phyloP scores from a whole-genome alignment of 2,888 invertebrate genomes.

The Heteromyza rotundicornis region DNA sequence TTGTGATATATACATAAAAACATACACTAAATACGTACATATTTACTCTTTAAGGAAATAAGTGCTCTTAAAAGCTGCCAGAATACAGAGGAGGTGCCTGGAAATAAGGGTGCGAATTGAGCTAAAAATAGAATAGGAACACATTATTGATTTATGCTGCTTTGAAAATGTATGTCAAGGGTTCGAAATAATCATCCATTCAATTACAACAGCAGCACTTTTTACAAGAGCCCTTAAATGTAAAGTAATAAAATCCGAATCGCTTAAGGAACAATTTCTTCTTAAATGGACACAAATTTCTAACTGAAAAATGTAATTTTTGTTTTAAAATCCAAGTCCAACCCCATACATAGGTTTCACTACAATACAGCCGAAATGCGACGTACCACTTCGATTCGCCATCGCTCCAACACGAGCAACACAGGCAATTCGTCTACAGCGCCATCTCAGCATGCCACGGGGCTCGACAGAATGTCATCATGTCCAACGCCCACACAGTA shows the following conservation, averaged over 20 bases:
- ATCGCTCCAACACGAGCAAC: not conserved
- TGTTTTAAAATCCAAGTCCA: too few species aligned
- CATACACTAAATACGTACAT: not conserved
- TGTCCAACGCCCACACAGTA: too few species aligned
- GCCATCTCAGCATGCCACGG: conserved; percentile 18
- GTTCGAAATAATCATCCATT: too few species aligned
- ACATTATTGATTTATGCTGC: not conserved
- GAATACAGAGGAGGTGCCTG: too few species aligned
- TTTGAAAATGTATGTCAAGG: not conserved
- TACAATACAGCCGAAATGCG: conserved; percentile 40
- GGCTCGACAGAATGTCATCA: too few species aligned
- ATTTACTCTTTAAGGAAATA: not conserved
- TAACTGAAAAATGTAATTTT: too few species aligned
- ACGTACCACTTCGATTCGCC: conserved; percentile 28
- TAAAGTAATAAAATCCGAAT: not conserved
- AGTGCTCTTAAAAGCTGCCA: not conserved
- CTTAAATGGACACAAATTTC: not conserved
- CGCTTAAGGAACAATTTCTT: too few species aligned
- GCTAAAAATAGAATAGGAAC: too few species aligned
- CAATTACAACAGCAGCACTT: too few species aligned
- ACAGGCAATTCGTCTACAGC: not conserved
- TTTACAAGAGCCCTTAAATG: too few species aligned
- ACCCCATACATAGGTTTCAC: too few species aligned
- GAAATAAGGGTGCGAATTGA: too few species aligned
- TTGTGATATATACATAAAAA: not conserved